Percentiles rank a stretch among this genome's conserved stretches.
Evolutionary conservation across 1,140 invertebrate genomes (phyloP).

Genomic region (Apocrypta bakeri): DNA sequence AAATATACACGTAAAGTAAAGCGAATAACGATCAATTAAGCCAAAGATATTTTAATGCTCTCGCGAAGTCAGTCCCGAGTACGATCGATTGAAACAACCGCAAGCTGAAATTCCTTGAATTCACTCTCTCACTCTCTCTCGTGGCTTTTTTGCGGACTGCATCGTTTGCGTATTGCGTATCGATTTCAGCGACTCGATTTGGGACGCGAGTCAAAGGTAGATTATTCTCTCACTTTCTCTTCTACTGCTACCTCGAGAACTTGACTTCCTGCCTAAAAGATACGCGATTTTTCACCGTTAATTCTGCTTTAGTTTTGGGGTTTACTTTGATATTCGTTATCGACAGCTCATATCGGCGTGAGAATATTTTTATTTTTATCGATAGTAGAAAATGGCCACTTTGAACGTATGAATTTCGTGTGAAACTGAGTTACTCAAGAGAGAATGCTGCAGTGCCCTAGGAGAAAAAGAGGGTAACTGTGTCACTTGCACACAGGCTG

Average conservation of each 20-base stretch:
- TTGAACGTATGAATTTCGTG: neutral
- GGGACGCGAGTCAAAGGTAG: neutral
- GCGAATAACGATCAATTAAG: conserved; percentile 26
- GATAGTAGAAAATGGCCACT: too few species aligned
- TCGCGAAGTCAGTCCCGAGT: neutral
- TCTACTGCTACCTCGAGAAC: neutral
- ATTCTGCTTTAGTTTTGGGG: neutral
- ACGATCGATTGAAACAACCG: conserved; percentile 20
- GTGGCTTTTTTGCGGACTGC: neutral
- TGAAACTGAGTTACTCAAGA: neutral
- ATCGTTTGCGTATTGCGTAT: conserved; percentile 6
- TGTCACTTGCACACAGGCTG: neutral
- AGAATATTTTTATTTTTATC: neutral
- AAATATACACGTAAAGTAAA: conserved; percentile 4
- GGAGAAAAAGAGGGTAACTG: neutral
- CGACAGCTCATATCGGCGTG: too few species aligned
- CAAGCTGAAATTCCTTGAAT: conserved; percentile 3
- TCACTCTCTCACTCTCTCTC: neutral
- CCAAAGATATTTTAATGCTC: conserved; percentile 22
- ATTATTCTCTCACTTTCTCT: too few species aligned
- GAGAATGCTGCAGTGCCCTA: neutral
- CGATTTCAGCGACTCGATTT: neutral
- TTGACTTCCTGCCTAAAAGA: neutral
- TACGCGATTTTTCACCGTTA: neutral
- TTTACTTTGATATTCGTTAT: too few species aligned